Conservation (phyloP, 2,797 vertebrate species). For the Iguana delicatissima region DNA sequence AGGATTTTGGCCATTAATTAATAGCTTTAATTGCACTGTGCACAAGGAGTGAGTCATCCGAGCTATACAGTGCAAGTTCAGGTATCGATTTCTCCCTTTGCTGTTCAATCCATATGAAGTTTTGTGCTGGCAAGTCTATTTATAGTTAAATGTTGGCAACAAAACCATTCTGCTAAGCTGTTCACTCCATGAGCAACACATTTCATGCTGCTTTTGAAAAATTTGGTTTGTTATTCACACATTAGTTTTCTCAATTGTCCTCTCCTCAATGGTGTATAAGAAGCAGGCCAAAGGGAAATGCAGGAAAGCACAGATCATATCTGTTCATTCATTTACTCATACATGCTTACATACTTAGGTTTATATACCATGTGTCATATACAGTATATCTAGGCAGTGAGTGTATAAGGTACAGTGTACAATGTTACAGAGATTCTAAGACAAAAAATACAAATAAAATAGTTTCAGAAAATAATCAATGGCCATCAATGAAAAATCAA, state of each 20-base stretch:
- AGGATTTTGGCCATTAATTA: no score
- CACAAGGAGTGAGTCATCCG: background rate
- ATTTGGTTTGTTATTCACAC: background rate
- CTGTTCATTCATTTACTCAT: no score
- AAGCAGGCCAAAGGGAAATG: background rate
- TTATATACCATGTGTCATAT: no score
- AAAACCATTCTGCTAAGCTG: background rate
- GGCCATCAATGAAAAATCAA: no score
- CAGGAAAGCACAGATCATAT: no score
- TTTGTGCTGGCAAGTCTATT: background rate
- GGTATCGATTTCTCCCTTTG: background rate
- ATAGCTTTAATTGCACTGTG: background rate
- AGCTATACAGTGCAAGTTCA: background rate
- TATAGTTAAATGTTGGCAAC: conserved; percentile 4
- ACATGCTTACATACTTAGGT: no score
- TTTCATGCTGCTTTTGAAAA: background rate
- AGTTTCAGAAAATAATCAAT: no score
- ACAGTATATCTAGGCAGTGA: no score
- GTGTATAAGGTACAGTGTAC: no score
- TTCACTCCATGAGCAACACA: background rate
- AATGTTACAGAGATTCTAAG: no score
- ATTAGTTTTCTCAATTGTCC: background rate
- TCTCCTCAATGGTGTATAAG: background rate
- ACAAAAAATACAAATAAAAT: no score
- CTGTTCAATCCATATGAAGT: background rate